Evolutionary conservation across 2,797 vertebrate genomes (phyloP), one percentile per base, ranked within the genome.

Genomic region (Rhinatrema bivittatum): DNA sequence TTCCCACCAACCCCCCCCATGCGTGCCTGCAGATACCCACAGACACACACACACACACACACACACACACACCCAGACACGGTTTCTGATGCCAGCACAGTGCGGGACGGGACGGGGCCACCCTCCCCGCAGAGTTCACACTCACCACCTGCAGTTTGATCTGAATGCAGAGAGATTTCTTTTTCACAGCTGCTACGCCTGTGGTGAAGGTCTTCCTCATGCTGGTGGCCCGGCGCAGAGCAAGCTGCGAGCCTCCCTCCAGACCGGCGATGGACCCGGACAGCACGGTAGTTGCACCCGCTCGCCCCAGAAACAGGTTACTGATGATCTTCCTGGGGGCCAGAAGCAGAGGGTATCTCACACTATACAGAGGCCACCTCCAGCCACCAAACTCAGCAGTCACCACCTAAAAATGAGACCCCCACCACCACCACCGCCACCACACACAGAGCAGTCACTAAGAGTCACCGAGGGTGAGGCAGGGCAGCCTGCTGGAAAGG

Each of bases 141-240:
- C 94, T 85, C 56, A 99, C 94, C 90, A 97, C 92, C 79, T 99
- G 95, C 25, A 99, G 86, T 68, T 98, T 99, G 76, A 99, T 84
- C 75, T 98, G 94, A 51, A 98, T 94, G 50, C 94, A 97, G 29
- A 90, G 70, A 3, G 93, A 94, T 63, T 88, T 98, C 83, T 97
- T 98, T 76, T 96, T 98, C 51, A 94, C 89, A 0, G 91, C 94
- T 0, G 91, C 92, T 70, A 97, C 78, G 0, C 94, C 94, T 0
- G 87, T 97, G 60, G 93, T 94, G 69, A 99, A 98, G 46, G 93
- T 97, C 68, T 97, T 98, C 53, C 94, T 87, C 90, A 97, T 95
- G 75, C 94, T 97, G 49, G 95, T 95, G 58, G 93, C 94, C 14
- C 94, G 72, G 29, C 94, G 88, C 53, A 97, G 73, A 5, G 93